A percentile compares a stretch with the other conserved stretches of the same genome.
Evolutionary conservation across 2,888 invertebrate genomes (phyloP).

Genomic region (Hesperia comma): DNA sequence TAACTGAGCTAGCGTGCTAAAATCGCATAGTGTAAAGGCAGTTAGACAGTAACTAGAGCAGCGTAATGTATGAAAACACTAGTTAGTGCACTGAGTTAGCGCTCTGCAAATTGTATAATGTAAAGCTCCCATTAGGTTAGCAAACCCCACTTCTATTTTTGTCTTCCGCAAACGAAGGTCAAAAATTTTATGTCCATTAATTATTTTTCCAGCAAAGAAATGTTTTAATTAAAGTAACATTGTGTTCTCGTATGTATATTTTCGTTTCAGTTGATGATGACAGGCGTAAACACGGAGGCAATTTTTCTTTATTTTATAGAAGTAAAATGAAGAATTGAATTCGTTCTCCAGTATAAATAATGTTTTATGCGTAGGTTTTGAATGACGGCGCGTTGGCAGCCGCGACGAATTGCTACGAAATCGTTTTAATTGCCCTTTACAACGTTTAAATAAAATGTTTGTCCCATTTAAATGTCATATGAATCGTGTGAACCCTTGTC

Average conservation of each 20-base stretch:
- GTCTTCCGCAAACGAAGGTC: conserved; percentile 10
- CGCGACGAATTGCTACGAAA: conserved; percentile 51
- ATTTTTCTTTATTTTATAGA: not conserved
- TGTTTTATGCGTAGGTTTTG: not conserved
- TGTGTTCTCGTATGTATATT: conserved; percentile 42
- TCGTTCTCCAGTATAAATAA: conserved; percentile 7
- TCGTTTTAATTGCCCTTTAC: conserved; percentile 39
- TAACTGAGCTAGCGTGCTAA: too few relatives aligned
- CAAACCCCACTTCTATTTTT: not conserved
- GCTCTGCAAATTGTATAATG: too few relatives aligned
- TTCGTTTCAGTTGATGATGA: conserved; percentile 40
- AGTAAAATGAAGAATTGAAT: conserved; percentile 1
- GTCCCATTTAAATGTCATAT: conserved; percentile 14
- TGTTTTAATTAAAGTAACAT: conserved; percentile 48
- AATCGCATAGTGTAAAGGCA: too few relatives aligned
- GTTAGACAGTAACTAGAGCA: too few relatives aligned
- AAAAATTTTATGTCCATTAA: conserved; percentile 16
- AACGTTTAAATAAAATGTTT: conserved; percentile 29
- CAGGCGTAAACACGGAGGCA: conserved; percentile 41
- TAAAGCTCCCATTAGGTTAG: too few relatives aligned
- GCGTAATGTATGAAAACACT: too few relatives aligned
- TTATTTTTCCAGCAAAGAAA: conserved; percentile 3
- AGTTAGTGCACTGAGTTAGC: too few relatives aligned
- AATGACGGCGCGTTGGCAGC: conserved; percentile 46
- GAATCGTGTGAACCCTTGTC: conserved; percentile 48